Conservation (phyloP, 2,888 invertebrate species). For the Acleris laterana region DNA sequence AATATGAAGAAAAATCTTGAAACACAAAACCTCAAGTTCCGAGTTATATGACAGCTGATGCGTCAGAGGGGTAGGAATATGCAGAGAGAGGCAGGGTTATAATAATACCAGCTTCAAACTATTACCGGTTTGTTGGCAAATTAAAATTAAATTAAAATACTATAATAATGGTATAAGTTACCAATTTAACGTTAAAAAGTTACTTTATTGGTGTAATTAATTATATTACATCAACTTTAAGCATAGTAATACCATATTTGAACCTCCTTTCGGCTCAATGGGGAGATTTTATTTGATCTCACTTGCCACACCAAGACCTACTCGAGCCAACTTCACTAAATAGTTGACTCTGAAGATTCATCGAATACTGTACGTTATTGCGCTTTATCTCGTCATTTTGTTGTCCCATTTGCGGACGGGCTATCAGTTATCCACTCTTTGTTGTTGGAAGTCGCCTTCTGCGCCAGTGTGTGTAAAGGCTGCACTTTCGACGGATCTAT, state of each 20-base stretch:
- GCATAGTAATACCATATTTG: neutral
- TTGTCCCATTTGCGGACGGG: conserved; percentile 48
- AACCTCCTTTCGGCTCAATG: neutral
- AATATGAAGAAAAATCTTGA: conserved; percentile 59
- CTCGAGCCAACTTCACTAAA: conserved; percentile 62
- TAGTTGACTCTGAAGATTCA: conserved; percentile 43
- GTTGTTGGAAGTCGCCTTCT: conserved; percentile 78
- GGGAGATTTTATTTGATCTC: conserved; percentile 42
- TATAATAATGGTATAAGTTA: neutral
- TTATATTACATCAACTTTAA: neutral
- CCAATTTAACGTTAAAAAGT: neutral
- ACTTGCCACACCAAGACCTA: conserved; percentile 48
- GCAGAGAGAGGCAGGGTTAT: conserved; percentile 49
- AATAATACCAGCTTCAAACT: conserved; percentile 55
- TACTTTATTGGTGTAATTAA: neutral
- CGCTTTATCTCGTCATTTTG: conserved; percentile 44
- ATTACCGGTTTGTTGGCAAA: conserved; percentile 39
- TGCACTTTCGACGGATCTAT: conserved; percentile 67
- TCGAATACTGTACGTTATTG: conserved; percentile 55
- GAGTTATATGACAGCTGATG: conserved; percentile 47
- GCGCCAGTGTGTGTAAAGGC: conserved; percentile 84
- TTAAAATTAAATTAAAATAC: neutral
- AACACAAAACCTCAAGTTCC: conserved; percentile 77
- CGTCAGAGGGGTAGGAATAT: conserved; percentile 55
- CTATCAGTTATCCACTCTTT: conserved; percentile 57